Conservation (phyloP, 2,888 invertebrate genomes). For the Mamestra brassicae region DNA sequence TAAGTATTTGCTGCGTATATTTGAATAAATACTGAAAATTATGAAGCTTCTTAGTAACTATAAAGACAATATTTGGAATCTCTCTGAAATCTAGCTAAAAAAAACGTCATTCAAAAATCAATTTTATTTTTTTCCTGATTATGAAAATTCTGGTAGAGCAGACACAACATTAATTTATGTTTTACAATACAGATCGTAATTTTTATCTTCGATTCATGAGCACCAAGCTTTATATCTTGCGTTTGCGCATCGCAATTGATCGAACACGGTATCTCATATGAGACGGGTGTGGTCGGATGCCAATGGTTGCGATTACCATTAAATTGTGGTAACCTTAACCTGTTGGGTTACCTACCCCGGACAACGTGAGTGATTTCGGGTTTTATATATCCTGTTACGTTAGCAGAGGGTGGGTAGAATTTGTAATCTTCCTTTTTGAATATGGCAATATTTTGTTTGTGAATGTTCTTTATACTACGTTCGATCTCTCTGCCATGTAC, state of each 20-base stretch:
- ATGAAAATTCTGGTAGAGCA: too few species aligned
- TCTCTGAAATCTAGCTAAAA: too few species aligned
- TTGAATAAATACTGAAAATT: too few species aligned
- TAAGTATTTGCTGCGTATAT: too few species aligned
- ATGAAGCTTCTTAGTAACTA: too few species aligned
- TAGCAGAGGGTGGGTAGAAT: not conserved
- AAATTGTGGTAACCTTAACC: conserved; percentile 56
- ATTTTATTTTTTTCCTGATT: too few species aligned
- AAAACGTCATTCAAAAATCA: too few species aligned
- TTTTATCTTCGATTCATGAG: conserved; percentile 21
- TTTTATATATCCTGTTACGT: conserved; percentile 12
- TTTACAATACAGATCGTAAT: not conserved
- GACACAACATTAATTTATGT: too few species aligned
- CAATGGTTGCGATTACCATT: conserved; percentile 61
- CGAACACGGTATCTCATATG: conserved; percentile 61
- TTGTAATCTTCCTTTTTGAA: not conserved
- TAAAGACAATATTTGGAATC: too few species aligned
- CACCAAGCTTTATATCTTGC: conserved; percentile 42
- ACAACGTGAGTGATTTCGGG: conserved; percentile 23
- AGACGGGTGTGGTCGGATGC: conserved; percentile 66
- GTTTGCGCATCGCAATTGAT: conserved; percentile 63
- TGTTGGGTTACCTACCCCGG: conserved; percentile 16
- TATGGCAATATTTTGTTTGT: not conserved
- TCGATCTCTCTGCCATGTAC: not conserved
- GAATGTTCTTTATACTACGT: too few species aligned